Conservation (phyloP, 2,797 vertebrate genomes). For the Liasis olivaceus region DNA sequence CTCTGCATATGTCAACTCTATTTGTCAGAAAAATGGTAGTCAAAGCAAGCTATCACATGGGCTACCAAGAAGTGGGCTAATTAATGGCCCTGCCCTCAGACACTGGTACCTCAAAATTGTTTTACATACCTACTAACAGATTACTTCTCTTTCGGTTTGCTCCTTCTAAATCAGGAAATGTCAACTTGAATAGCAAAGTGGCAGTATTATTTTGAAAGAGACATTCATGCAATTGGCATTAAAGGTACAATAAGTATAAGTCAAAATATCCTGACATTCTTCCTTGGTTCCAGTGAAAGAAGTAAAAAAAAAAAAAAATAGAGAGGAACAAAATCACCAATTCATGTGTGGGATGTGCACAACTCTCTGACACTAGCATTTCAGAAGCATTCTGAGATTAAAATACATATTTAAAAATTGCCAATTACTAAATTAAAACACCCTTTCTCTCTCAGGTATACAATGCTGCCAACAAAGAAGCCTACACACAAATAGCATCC, state of each 20-base stretch:
- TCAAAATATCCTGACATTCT: constrained; percentile 21
- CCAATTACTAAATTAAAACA: not conserved
- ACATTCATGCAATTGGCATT: constrained; percentile 1
- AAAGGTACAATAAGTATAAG: constrained; percentile 2
- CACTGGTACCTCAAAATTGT: constrained; percentile 24
- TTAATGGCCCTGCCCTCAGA: constrained; percentile 22
- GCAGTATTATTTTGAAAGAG: not conserved
- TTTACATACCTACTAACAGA: constrained; percentile 32
- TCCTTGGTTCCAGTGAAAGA: not conserved
- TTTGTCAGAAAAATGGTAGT: not conserved
- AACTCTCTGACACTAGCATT: not conserved
- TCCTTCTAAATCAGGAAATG: constrained; percentile 15
- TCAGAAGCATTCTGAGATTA: not conserved
- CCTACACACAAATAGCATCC: not conserved
- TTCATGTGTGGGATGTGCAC: not conserved
- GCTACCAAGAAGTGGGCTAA: not conserved
- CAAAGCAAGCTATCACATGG: not conserved
- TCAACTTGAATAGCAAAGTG: constrained; percentile 25
- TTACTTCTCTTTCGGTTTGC: constrained; percentile 39
- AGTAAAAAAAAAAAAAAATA: not conserved
- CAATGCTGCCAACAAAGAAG: not conserved
- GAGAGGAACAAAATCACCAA: not conserved
- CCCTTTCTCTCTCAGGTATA: not conserved
- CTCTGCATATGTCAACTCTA: not conserved
- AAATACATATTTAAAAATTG: not conserved